Percentiles rank a stretch among this genome's conserved stretches.
These are phyloP conservation scores for Acleris holmiana DNA, from an alignment of 2,888 invertebrate species.

Conservation along the genomic window DNA sequence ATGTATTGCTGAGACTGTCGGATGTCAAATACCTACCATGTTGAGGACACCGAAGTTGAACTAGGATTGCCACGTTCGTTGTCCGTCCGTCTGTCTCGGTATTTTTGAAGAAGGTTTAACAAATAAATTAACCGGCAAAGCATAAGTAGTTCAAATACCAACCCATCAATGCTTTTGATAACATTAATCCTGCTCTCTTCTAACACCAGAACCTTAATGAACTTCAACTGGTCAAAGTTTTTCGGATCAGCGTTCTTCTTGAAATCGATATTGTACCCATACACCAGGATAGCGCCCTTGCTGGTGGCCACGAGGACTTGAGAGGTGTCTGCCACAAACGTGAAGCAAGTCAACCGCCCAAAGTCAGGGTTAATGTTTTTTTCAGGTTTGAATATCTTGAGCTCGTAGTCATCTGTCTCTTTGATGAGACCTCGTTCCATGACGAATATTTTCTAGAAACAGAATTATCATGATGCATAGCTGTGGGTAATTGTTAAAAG, in stretches of 20 bases:
- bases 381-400: conserved; percentile 57
- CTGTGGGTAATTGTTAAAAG: too few relatives aligned
- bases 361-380: conserved; percentile 55
- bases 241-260: conserved; percentile 52
- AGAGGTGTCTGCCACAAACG: conserved; percentile 75
- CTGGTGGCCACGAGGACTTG: conserved; percentile 79
- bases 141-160: conserved; percentile 42
- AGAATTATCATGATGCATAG: conserved; percentile 5
- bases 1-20: neutral
- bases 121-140: too few relatives aligned
- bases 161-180: conserved; percentile 81
- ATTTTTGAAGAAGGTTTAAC: too few relatives aligned
- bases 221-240: conserved; percentile 67
- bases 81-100: too few relatives aligned
- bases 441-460: conserved; percentile 63
- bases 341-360: conserved; percentile 78
- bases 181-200: conserved; percentile 70
- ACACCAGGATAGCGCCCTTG: conserved; percentile 78
- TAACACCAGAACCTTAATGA: conserved; percentile 78
- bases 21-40: neutral
- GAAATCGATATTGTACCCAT: conserved; percentile 76
- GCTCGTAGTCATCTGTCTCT: conserved; percentile 64
- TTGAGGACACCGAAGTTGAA: too few relatives aligned
- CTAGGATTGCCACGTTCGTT: too few relatives aligned
- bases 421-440: conserved; percentile 63